A percentile compares a stretch with the other conserved stretches of the same genome.
These are phyloP conservation scores for Athrips mouffetella DNA, from an alignment of 2,888 invertebrate species.

Conservation along the genomic window DNA sequence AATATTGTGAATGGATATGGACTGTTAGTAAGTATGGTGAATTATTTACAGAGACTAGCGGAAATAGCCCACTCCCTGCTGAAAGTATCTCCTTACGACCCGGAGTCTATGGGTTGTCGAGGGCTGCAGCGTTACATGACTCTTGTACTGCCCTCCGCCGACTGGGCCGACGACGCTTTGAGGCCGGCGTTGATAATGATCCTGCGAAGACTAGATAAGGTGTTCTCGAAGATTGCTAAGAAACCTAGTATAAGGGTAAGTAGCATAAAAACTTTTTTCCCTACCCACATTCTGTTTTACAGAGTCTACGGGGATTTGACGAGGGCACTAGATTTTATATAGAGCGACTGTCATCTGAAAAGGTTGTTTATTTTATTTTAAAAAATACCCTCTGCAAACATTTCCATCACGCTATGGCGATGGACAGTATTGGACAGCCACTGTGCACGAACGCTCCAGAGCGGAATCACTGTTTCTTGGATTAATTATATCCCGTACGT, in stretches of 20 bases:
- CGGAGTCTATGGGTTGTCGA: constrained; percentile 96
- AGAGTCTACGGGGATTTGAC: too few relatives aligned
- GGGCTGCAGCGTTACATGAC: constrained; percentile 96
- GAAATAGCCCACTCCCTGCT: constrained; percentile 98
- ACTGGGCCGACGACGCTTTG: constrained; percentile 96
- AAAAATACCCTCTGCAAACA: too few relatives aligned
- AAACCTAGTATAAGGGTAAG: constrained; percentile 92
- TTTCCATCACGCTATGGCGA: too few relatives aligned
- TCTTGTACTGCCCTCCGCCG: constrained; percentile 94
- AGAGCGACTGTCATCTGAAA: too few relatives aligned
- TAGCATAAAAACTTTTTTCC: constrained; percentile 2
- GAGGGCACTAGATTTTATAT: too few relatives aligned
- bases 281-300: background rate
- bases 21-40: too few relatives aligned
- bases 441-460: too few relatives aligned
- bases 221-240: constrained; percentile 97
- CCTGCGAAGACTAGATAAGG: constrained; percentile 94
- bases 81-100: constrained; percentile 98
- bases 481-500: too few relatives aligned
- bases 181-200: constrained; percentile 95
- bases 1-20: too few relatives aligned
- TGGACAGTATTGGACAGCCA: too few relatives aligned
- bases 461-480: too few relatives aligned
- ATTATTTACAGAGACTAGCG: constrained; percentile 85
- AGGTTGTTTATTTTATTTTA: too few relatives aligned